A percentile compares a stretch with the other conserved stretches of the same genome.
These are phyloP conservation scores for Polydesmus complanatus DNA, from an alignment of 2,888 invertebrate species.

Conservation along the genomic window DNA sequence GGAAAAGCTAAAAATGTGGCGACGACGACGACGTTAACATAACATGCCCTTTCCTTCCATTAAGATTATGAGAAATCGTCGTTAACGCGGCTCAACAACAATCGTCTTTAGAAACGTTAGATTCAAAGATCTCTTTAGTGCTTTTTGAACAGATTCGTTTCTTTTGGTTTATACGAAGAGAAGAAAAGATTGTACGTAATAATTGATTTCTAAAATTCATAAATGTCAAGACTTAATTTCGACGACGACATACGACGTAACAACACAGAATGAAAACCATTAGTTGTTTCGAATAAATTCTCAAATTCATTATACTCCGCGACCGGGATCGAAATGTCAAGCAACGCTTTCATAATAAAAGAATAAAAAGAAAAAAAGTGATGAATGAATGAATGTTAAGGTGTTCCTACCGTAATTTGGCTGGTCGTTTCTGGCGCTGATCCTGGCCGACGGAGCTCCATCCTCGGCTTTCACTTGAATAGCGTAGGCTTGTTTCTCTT, in stretches of 20 bases:
- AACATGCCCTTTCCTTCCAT: neutral
- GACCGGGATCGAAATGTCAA: too few species aligned
- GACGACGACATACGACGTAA: neutral
- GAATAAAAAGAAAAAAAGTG: too few species aligned
- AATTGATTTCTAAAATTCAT: too few species aligned
- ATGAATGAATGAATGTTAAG: too few species aligned
- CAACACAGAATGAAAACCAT: neutral
- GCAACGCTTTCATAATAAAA: too few species aligned
- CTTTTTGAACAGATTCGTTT: too few species aligned
- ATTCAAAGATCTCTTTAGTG: too few species aligned
- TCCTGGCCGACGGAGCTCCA: conserved; percentile 88
- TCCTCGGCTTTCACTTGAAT: conserved; percentile 93
- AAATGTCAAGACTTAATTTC: neutral
- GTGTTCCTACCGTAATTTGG: conserved; percentile 72
- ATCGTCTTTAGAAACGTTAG: too few species aligned
- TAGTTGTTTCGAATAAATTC: too few species aligned
- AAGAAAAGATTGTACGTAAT: too few species aligned
- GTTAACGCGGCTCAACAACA: neutral
- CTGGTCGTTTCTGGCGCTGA: conserved; percentile 71
- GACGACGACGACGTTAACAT: neutral
- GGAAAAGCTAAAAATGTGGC: neutral
- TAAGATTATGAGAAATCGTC: neutral
- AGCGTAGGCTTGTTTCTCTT: conserved; percentile 87
- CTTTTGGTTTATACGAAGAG: too few species aligned
- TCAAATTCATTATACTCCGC: too few species aligned